A percentile compares a stretch with the other conserved stretches of the same genome.
phyloP scores from a whole-genome alignment of 2,888 invertebrate species.

The Prostheceraeus crozeri region DNA sequence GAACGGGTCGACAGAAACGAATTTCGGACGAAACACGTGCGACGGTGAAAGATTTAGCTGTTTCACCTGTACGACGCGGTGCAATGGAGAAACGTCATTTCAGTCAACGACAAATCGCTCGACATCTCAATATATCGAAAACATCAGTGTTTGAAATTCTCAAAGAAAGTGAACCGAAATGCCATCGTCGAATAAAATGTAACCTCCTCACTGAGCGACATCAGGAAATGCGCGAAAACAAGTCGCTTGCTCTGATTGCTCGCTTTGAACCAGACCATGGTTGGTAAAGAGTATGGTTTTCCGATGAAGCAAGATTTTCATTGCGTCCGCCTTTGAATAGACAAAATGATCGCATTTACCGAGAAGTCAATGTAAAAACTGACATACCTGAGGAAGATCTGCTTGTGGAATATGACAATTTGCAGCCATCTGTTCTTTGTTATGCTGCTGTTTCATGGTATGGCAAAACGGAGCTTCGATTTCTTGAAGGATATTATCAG shows the following conservation, averaged over 20 bases:
- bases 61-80: no score
- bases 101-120: no score
- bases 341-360: constrained; percentile 27
- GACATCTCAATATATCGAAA: no score
- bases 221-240: constrained; percentile 7
- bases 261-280: neutral
- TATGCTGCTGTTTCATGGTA: constrained; percentile 25
- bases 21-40: no score
- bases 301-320: constrained; percentile 14
- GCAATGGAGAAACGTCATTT: no score
- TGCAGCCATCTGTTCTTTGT: constrained; percentile 1
- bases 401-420: constrained; percentile 7
- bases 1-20: no score
- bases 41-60: no score
- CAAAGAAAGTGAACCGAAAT: no score
- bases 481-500: constrained; percentile 29
- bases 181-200: constrained; percentile 11
- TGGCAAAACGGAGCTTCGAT: neutral
- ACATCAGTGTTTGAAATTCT: no score
- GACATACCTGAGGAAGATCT: constrained; percentile 17
- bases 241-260: constrained; percentile 8
- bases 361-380: constrained; percentile 18
- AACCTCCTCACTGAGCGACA: neutral
- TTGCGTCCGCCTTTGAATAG: neutral
- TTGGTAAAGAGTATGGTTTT: constrained; percentile 14